Conservation (phyloP, 2,888 invertebrate genomes). For the Marronus borbonicus region DNA sequence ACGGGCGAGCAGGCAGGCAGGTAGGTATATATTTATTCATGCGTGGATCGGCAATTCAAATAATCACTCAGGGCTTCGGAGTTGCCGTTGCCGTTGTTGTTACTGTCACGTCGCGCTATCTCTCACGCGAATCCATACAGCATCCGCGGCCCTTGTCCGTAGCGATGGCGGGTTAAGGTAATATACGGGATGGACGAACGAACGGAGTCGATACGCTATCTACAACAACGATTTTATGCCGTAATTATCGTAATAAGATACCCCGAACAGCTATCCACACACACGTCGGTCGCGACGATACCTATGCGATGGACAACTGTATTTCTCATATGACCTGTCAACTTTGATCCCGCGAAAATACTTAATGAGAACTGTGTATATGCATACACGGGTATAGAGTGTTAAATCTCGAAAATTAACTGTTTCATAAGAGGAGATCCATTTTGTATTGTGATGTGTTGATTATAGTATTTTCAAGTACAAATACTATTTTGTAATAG, state of each 20-base stretch:
- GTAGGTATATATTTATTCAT: slow-evolving; percentile 45
- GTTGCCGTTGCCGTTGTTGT: neutral
- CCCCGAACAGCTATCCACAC: no score
- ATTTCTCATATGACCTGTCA: no score
- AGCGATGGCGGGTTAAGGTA: neutral
- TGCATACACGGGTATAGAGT: no score
- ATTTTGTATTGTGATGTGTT: no score
- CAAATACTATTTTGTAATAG: no score
- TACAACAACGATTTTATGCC: neutral
- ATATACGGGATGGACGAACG: slow-evolving; percentile 5
- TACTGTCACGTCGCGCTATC: slow-evolving; percentile 41
- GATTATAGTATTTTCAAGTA: no score
- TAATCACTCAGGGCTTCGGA: slow-evolving; percentile 36
- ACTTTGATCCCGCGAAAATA: no score
- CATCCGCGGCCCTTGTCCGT: neutral
- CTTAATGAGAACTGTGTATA: no score
- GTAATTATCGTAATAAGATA: slow-evolving; percentile 1
- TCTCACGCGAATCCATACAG: slow-evolving; percentile 31
- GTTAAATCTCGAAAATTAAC: no score
- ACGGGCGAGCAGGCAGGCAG: neutral
- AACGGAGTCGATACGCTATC: neutral
- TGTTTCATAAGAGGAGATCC: no score
- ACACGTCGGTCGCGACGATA: no score
- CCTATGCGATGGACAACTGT: no score
- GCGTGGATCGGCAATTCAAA: slow-evolving; percentile 48